phyloP scores from a whole-genome alignment of 2,113 vertebrate species.

The Oxyura jamaicensis region DNA sequence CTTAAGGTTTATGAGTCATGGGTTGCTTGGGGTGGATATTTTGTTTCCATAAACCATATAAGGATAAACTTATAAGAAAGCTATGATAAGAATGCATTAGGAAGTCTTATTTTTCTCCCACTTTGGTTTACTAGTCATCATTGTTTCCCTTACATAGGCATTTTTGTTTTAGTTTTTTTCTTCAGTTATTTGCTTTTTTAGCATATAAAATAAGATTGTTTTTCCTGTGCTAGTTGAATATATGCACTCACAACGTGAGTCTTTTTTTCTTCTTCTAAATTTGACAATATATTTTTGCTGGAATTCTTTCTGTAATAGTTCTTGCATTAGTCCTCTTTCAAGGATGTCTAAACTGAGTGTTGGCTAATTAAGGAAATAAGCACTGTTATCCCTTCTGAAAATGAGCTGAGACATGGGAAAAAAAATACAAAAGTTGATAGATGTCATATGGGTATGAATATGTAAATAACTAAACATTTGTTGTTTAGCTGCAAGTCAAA shows the following conservation, averaged over 20 bases:
- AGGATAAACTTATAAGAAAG: slow-evolving; percentile 44
- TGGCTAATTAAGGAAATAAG: background rate
- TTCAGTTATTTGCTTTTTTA: background rate
- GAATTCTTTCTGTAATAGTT: background rate
- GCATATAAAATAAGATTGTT: background rate
- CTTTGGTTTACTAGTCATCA: background rate
- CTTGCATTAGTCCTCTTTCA: background rate
- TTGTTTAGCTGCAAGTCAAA: background rate
- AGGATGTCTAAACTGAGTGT: background rate
- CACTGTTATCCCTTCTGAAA: background rate
- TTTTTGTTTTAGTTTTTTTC: background rate
- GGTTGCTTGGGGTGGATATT: background rate
- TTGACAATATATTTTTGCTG: background rate
- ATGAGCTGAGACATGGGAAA: background rate
- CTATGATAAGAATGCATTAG: slow-evolving; percentile 33
- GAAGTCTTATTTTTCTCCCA: background rate
- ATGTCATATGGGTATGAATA: background rate
- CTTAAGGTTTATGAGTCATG: slow-evolving; percentile 15
- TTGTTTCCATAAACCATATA: slow-evolving; percentile 45
- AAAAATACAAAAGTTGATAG: background rate
- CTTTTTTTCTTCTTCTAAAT: background rate
- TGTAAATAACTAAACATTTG: background rate
- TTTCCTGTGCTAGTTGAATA: background rate
- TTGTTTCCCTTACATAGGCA: slow-evolving; percentile 34
- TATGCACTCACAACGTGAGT: background rate